Evolutionary conservation across 2,113 vertebrate species (phyloP).

Genomic region (Aptenodytes forsteri): DNA sequence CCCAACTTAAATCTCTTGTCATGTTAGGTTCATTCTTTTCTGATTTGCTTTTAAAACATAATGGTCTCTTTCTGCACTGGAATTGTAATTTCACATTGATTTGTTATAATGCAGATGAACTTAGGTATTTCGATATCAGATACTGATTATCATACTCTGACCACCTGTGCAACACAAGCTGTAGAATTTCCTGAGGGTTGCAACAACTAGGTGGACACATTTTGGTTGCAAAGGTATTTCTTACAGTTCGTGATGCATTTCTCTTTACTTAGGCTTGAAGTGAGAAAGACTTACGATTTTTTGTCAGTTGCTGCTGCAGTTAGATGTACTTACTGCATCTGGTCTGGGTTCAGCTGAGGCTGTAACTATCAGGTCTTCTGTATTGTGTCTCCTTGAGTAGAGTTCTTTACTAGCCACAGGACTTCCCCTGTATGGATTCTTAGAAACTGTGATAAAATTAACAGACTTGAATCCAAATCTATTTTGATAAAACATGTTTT

Average conservation of each 20-base stretch:
- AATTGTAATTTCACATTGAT: background rate
- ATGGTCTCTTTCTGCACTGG: background rate
- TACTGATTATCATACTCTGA: background rate
- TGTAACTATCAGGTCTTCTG: background rate
- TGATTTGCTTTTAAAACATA: background rate
- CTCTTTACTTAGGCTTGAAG: background rate
- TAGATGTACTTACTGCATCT: background rate
- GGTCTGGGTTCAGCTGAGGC: background rate
- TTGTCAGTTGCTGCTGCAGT: background rate
- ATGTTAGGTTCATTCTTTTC: background rate
- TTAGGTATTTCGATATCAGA: background rate
- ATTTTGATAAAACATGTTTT: background rate
- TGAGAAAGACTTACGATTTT: background rate
- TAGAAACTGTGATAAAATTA: background rate
- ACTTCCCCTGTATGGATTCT: background rate
- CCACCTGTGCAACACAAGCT: background rate
- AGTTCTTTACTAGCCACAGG: background rate
- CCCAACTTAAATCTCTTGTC: background rate
- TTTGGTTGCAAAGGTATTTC: background rate
- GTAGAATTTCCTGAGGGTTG: background rate
- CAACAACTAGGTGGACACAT: background rate
- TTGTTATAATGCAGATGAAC: background rate
- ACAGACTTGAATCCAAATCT: background rate
- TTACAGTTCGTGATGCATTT: background rate
- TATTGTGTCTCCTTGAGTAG: background rate